Evolutionary conservation across 2,113 vertebrate species (phyloP).

Genomic region (Podarcis raffonei): DNA sequence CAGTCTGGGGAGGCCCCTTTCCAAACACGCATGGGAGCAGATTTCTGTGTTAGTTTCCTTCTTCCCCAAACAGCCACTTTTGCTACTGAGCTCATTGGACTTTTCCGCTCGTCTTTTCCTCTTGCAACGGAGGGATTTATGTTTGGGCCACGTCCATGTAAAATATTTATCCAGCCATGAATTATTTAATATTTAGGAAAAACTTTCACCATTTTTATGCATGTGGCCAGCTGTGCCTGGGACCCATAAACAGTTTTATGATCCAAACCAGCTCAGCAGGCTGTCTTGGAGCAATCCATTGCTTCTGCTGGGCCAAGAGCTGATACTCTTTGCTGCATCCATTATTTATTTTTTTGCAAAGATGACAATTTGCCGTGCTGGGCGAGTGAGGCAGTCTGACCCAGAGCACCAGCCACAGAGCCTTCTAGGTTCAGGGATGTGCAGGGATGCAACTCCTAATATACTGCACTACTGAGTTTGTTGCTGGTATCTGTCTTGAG

Average conservation of each 20-base stretch:
- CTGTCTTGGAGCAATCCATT: background rate
- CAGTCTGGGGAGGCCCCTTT: background rate
- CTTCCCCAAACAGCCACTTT: background rate
- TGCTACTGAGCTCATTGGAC: background rate
- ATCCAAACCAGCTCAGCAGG: background rate
- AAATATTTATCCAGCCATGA: slow-evolving; percentile 30
- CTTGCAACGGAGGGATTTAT: background rate
- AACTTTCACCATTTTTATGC: slow-evolving; percentile 10
- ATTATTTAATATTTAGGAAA: slow-evolving; percentile 27
- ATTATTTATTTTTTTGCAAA: background rate
- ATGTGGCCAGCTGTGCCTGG: slow-evolving; percentile 21
- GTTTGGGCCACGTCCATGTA: background rate
- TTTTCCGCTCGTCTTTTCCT: background rate
- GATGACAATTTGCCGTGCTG: background rate
- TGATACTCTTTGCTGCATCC: background rate
- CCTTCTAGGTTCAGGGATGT: background rate
- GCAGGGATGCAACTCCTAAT: no score
- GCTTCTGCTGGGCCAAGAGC: background rate
- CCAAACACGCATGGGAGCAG: background rate
- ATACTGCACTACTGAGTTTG: background rate
- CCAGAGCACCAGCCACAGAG: background rate
- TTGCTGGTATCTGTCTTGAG: no score
- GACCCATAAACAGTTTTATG: slow-evolving; percentile 23
- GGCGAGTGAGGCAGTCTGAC: background rate
- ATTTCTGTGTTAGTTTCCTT: background rate